Evolutionary conservation across 2,797 vertebrate genomes (phyloP), one percentile per base, ranked within the genome.

Genomic region (Clamator glandarius): DNA sequence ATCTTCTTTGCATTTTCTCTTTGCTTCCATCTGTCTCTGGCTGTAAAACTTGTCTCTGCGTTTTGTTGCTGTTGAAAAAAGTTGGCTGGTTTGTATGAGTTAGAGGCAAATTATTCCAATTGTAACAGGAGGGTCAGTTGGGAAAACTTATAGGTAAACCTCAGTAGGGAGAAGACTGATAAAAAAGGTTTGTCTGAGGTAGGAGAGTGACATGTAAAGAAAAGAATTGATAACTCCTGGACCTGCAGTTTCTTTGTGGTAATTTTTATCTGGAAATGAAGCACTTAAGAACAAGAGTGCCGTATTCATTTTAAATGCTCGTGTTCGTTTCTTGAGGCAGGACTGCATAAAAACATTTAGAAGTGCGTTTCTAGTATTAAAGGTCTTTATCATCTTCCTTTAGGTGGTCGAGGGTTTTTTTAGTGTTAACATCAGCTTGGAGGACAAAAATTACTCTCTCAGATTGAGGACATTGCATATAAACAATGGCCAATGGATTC

Each of bases 401-500:
- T 96, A 99, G 99, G 96, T 99, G 62, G 39, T 44, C 15, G 98
- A 98, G 16, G 99, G 99, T 57, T 97, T 97, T 89, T 96, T 99
- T 76, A 96, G 97, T 0, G 97, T 98, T 35, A 98, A 97, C 3
- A 97, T 98, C 92, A 97, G 98, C 96, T 95, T 98, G 42, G 98
- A 98, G 3, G 98, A 98, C 23, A 97, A 98, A 8, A 96, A 93
- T 46, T 96, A 98, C 76, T 82, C 96, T n/a, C 96, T 99, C 84
- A 97, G 73, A 23, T 95, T 99, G 79, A 94, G 87, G 2, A 96
- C 97, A 12, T 97, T 98, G 52, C 97, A 94, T 15, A 96, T 99
- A 64, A 98, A 99, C 96, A 85, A 98, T 0, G 99, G 99, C 26
- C 98, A 98, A 85, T 99, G 99, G 99, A 87, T 98, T 33, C 94